Conservation (phyloP, 2,797 vertebrate species). For the Trachurus trachurus region DNA sequence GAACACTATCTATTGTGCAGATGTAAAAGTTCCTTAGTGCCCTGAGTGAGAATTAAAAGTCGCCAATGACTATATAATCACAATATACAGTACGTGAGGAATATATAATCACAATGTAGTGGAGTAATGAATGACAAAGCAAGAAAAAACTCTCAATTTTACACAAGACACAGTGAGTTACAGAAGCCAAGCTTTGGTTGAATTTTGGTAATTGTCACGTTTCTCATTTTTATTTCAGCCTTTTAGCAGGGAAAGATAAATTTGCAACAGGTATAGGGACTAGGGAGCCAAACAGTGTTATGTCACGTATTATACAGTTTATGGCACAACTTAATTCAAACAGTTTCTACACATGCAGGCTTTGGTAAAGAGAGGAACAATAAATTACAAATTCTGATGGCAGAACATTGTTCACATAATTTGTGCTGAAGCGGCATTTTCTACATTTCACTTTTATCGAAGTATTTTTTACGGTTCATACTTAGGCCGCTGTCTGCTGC, state of each 20-base stretch:
- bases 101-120: background rate
- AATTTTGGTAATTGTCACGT: background rate
- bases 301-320: background rate
- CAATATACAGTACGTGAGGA: no score
- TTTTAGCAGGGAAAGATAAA: background rate
- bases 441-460: background rate
- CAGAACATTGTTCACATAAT: background rate
- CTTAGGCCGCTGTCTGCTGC: slow-evolving; percentile 7
- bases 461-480: background rate
- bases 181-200: background rate
- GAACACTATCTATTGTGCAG: no score
- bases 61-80: no score
- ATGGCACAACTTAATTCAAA: slow-evolving; percentile 1
- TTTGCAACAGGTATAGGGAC: background rate
- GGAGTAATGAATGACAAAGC: slow-evolving; percentile 1
- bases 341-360: background rate
- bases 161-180: slow-evolving; percentile 2
- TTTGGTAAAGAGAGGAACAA: background rate
- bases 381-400: background rate
- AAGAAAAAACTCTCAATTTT: background rate
- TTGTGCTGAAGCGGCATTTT: slow-evolving; percentile 6
- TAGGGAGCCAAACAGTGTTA: background rate
- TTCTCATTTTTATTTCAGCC: slow-evolving; percentile 5
- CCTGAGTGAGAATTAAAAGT: no score
- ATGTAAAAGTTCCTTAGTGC: no score